These are phyloP conservation scores for Lineus longissimus DNA, from an alignment of 1,140 invertebrate genomes.

Conservation along the genomic window DNA sequence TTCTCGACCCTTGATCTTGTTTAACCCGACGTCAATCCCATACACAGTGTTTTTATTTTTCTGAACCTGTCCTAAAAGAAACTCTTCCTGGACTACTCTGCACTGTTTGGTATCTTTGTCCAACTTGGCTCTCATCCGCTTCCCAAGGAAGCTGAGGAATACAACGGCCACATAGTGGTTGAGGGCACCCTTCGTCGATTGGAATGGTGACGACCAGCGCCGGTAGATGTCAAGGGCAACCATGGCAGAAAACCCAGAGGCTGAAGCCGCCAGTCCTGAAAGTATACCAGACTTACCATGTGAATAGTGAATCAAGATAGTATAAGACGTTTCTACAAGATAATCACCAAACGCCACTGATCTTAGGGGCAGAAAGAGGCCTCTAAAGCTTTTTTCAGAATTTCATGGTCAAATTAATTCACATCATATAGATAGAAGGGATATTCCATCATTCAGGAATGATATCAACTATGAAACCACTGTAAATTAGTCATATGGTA, in stretches of 20 bases:
- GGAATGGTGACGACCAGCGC: background rate
- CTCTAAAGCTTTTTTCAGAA: too few relatives aligned
- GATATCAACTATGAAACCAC: too few relatives aligned
- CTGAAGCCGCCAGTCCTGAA: background rate
- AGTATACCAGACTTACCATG: background rate
- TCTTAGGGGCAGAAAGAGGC: too few relatives aligned
- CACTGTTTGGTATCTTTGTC: constrained; percentile 32
- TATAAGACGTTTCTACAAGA: too few relatives aligned
- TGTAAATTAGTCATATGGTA: too few relatives aligned
- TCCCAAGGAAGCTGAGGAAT: background rate
- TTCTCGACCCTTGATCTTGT: constrained; percentile 31
- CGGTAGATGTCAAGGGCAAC: background rate
- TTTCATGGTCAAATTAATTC: too few relatives aligned
- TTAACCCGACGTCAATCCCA: constrained; percentile 38
- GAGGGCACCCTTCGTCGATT: background rate
- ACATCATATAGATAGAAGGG: too few relatives aligned
- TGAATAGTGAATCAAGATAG: too few relatives aligned
- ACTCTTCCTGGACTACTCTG: constrained; percentile 29
- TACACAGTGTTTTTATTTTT: constrained; percentile 41
- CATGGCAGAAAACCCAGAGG: background rate
- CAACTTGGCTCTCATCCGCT: constrained; percentile 19
- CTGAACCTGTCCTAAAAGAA: constrained; percentile 31
- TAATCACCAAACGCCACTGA: too few relatives aligned
- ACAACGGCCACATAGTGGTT: constrained; percentile 9
- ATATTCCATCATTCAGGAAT: too few relatives aligned